These are phyloP conservation scores for Baryphthengus martii DNA, from an alignment of 2,113 vertebrate genomes.

Conservation along the genomic window DNA sequence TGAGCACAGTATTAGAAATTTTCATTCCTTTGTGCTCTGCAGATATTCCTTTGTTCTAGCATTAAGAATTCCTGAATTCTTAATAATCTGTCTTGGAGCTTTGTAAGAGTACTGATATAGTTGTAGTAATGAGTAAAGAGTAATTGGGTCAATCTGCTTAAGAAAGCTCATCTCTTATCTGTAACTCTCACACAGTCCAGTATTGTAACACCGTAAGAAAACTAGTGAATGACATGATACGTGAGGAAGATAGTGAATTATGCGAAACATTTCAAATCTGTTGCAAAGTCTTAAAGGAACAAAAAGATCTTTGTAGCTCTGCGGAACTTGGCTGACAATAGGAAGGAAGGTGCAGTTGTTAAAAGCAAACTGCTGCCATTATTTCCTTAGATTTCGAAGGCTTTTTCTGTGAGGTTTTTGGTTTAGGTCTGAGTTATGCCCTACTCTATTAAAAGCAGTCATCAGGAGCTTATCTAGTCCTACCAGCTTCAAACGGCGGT, in stretches of 20 bases:
- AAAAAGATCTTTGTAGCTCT: neutral
- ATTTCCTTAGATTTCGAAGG: neutral
- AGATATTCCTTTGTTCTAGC: neutral
- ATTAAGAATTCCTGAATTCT: neutral
- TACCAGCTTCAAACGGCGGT: neutral
- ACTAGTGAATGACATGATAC: neutral
- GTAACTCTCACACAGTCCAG: neutral
- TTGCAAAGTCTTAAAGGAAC: neutral
- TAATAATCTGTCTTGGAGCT: neutral
- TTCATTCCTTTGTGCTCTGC: neutral
- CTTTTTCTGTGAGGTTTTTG: neutral
- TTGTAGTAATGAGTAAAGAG: neutral
- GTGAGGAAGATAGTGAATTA: neutral
- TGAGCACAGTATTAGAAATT: neutral
- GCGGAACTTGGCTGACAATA: neutral
- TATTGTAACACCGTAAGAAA: neutral
- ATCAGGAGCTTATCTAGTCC: neutral
- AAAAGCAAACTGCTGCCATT: neutral
- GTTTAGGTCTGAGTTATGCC: neutral
- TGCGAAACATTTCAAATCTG: neutral
- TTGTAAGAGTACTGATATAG: neutral
- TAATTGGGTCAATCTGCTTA: neutral
- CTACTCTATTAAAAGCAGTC: neutral
- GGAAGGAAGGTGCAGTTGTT: neutral
- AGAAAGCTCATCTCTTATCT: neutral